phyloP scores from a whole-genome alignment of 2,113 vertebrate species.

The Dipodomys merriami region DNA sequence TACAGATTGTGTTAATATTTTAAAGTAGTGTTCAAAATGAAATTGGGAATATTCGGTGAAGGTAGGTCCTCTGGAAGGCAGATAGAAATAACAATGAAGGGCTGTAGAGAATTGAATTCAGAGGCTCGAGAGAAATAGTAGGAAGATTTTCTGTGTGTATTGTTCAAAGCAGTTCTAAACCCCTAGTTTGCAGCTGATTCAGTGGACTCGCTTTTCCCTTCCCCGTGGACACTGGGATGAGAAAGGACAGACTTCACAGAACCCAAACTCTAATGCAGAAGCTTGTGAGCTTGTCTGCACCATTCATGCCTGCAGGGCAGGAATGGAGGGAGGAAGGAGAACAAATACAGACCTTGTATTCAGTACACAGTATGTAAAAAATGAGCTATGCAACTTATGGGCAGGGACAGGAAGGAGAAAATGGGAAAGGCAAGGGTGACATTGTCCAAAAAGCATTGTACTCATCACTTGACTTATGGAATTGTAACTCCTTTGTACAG shows the following conservation, averaged over 20 bases:
- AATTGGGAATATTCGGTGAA: constrained; percentile 67
- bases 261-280: neutral
- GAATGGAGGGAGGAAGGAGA: too few relatives aligned
- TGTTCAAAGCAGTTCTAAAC: neutral
- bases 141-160: neutral
- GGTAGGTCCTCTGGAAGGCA: constrained; percentile 32
- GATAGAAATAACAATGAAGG: constrained; percentile 48
- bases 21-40: constrained; percentile 58
- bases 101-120: constrained; percentile 12
- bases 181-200: neutral
- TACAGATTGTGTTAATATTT: constrained; percentile 76
- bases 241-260: neutral
- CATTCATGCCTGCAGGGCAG: neutral
- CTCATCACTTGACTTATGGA: too few relatives aligned
- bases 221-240: neutral
- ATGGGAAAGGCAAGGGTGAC: too few relatives aligned
- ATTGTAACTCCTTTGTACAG: too few relatives aligned
- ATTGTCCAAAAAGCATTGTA: too few relatives aligned
- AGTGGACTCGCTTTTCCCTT: neutral
- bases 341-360: too few relatives aligned
- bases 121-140: neutral
- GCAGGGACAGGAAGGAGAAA: too few relatives aligned
- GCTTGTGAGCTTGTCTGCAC: neutral
- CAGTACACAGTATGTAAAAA: too few relatives aligned
- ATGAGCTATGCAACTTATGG: too few relatives aligned